These are phyloP conservation scores for Drosophila pachea DNA, from an alignment of 1,140 invertebrate genomes.

Conservation along the genomic window DNA sequence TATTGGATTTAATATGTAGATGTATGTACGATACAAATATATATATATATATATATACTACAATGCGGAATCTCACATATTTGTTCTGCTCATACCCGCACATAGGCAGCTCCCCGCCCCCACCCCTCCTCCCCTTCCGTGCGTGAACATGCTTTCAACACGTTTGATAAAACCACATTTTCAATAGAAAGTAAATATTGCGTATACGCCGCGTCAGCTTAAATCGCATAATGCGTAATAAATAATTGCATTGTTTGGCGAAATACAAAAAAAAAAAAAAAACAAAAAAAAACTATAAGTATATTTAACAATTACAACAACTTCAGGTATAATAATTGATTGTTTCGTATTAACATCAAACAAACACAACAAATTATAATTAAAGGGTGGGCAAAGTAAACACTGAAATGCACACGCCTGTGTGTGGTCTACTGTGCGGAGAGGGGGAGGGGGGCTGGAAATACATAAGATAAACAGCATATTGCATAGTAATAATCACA, in stretches of 20 bases:
- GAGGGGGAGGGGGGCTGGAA: constrained; percentile 13
- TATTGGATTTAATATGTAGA: background rate
- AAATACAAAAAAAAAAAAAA: constrained; percentile 10
- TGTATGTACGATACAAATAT: background rate
- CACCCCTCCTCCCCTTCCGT: no score
- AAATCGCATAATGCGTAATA: constrained; percentile 32
- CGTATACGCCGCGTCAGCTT: constrained; percentile 32
- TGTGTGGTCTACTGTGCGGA: constrained; percentile 51
- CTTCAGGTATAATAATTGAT: constrained; percentile 53
- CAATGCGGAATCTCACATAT: no score
- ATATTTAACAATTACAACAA: constrained; percentile 1
- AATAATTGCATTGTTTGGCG: constrained; percentile 49
- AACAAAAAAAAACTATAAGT: constrained; percentile 5
- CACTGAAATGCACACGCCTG: constrained; percentile 33
- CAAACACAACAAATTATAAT: constrained; percentile 58
- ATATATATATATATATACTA: background rate
- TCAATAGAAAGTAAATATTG: constrained; percentile 27
- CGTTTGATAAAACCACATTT: background rate
- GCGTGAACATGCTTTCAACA: background rate
- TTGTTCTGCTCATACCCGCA: no score
- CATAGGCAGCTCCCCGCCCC: no score
- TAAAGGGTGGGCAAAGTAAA: constrained; percentile 44
- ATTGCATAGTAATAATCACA: constrained; percentile 52
- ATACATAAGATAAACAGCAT: constrained; percentile 59
- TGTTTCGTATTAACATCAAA: constrained; percentile 65